phyloP scores from a whole-genome alignment of 2,797 vertebrate genomes.

The Micromesistius poutassou region DNA sequence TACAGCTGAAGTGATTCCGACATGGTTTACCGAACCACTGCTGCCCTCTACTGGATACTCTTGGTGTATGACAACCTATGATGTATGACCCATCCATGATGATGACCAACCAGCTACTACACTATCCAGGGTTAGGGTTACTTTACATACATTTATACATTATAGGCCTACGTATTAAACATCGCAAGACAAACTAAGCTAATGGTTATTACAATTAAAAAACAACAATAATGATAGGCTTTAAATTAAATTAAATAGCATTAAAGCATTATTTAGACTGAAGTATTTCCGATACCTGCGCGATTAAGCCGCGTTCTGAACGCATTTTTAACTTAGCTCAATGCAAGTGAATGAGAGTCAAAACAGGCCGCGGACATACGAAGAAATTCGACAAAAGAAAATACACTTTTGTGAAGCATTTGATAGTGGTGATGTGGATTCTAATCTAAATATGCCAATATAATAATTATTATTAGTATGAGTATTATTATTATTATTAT shows the following conservation, averaged over 20 bases:
- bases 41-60: slow-evolving; percentile 57
- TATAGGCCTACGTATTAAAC: background rate
- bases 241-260: background rate
- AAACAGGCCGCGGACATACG: no score
- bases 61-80: background rate
- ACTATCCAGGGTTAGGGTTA: no score
- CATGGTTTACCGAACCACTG: slow-evolving; percentile 21
- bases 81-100: no score
- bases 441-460: background rate
- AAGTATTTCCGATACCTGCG: no score
- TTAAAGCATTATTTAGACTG: background rate
- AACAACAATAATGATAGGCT: background rate
- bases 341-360: no score
- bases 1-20: background rate
- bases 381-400: background rate
- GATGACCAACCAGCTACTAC: background rate
- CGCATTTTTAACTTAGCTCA: no score
- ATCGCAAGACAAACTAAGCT: background rate
- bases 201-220: background rate
- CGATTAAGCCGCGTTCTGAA: no score
- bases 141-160: background rate
- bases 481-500: no score
- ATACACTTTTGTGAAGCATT: background rate
- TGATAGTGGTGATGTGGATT: background rate
- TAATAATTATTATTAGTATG: background rate